Evolutionary conservation across 2,113 vertebrate species (phyloP).

Genomic region (Brachionichthys hirsutus): DNA sequence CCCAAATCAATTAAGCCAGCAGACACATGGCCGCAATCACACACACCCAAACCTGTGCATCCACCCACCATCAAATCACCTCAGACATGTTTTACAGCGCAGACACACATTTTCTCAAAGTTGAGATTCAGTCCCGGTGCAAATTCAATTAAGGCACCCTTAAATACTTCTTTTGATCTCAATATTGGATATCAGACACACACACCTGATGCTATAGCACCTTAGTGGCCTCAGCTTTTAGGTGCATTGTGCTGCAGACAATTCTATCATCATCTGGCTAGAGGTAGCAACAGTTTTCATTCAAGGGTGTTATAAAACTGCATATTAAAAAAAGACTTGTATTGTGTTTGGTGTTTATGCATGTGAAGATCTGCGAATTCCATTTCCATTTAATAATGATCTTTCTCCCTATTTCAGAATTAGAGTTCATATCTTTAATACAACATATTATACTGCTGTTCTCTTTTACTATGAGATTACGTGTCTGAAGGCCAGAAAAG

Average conservation of each 20-base stretch:
- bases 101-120: conserved; percentile 14
- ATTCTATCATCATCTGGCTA: conserved; percentile 70
- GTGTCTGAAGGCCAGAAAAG: no score
- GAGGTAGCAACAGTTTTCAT: conserved; percentile 61
- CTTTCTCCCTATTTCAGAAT: conserved; percentile 17
- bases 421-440: background rate
- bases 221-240: conserved; percentile 40
- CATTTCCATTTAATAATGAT: conserved; percentile 37
- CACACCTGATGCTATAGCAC: conserved; percentile 71
- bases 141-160: conserved; percentile 65
- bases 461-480: conserved; percentile 4
- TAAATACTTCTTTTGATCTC: conserved; percentile 68
- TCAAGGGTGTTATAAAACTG: conserved; percentile 35
- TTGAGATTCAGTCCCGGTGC: conserved; percentile 41
- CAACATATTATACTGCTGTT: background rate
- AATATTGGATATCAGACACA: conserved; percentile 67
- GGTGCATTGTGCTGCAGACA: conserved; percentile 49
- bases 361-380: conserved; percentile 6
- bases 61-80: conserved; percentile 49
- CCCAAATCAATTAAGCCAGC: conserved; percentile 57
- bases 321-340: conserved; percentile 27
- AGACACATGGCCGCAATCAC: conserved; percentile 45
- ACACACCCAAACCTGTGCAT: conserved; percentile 20
- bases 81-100: conserved; percentile 37
- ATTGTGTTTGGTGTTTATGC: background rate